These are phyloP conservation scores for Heliconius ethilla DNA, from an alignment of 2,888 invertebrate genomes.

Conservation along the genomic window DNA sequence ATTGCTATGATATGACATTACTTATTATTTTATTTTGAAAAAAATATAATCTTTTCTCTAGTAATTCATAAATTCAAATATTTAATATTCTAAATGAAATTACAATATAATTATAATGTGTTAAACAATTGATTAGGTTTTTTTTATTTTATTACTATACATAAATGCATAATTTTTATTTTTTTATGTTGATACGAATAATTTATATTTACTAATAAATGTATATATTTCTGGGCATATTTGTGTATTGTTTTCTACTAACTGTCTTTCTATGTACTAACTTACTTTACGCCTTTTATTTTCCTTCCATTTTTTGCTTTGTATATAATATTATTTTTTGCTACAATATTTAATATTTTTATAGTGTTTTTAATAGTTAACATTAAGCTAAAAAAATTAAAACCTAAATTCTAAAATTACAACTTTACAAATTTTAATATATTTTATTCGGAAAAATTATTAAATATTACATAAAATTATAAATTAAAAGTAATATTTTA, in stretches of 20 bases:
- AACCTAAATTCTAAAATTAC: too few relatives aligned
- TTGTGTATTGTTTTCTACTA: slow-evolving; percentile 46
- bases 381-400: too few relatives aligned
- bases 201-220: slow-evolving; percentile 43
- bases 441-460: too few relatives aligned
- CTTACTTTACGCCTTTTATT: slow-evolving; percentile 19
- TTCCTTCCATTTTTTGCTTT: neutral
- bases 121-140: neutral
- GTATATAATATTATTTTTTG: neutral
- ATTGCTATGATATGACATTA: too few relatives aligned
- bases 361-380: too few relatives aligned
- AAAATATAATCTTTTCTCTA: neutral
- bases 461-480: too few relatives aligned
- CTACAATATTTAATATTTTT: neutral
- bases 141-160: neutral
- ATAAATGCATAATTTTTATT: slow-evolving; percentile 17
- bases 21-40: too few relatives aligned
- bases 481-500: too few relatives aligned
- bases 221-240: slow-evolving; percentile 39
- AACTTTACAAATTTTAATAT: too few relatives aligned
- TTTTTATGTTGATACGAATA: neutral
- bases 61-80: neutral
- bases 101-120: neutral
- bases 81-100: neutral
- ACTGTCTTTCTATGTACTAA: slow-evolving; percentile 52